A percentile compares a stretch with the other conserved stretches of the same genome.
Evolutionary conservation across 37 sponge, comb jelly and placozoan genomes (phyloP).

Genomic region (Agelas oroides): DNA sequence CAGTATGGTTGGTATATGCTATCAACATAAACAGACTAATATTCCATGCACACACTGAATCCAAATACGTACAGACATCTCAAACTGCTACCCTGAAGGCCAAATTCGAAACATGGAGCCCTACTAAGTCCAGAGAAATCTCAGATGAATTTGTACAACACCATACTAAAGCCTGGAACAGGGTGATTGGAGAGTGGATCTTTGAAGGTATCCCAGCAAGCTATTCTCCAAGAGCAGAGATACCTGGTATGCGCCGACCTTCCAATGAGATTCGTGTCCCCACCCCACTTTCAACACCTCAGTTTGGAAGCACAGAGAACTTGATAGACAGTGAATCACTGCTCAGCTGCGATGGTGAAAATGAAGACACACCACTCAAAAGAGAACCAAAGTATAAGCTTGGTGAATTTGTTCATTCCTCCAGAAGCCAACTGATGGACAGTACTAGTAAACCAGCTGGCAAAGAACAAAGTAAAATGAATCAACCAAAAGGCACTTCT

Average conservation of each 20-base stretch:
- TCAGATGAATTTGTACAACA: not conserved
- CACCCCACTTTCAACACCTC: slow-evolving; percentile 24
- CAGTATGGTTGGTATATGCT: no score
- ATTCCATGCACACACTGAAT: no score
- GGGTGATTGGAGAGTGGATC: slow-evolving; percentile 39
- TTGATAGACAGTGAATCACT: not conserved
- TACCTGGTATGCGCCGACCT: not conserved
- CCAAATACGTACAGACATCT: no score
- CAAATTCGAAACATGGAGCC: not conserved
- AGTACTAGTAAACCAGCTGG: not conserved
- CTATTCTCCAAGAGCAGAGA: not conserved
- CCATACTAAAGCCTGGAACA: slow-evolving; percentile 25
- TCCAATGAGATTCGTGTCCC: slow-evolving; percentile 29
- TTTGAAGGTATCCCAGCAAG: slow-evolving; percentile 3
- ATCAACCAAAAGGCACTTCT: not conserved
- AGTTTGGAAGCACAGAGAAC: not conserved
- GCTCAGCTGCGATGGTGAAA: no score
- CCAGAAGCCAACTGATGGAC: no score
- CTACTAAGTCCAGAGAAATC: not conserved
- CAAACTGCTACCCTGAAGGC: not conserved
- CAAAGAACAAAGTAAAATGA: not conserved
- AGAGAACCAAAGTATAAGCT: not conserved
- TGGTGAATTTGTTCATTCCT: no score
- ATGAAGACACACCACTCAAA: no score
- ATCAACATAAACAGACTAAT: no score